phyloP scores from a whole-genome alignment of 2,113 vertebrate species.

The Parus major region DNA sequence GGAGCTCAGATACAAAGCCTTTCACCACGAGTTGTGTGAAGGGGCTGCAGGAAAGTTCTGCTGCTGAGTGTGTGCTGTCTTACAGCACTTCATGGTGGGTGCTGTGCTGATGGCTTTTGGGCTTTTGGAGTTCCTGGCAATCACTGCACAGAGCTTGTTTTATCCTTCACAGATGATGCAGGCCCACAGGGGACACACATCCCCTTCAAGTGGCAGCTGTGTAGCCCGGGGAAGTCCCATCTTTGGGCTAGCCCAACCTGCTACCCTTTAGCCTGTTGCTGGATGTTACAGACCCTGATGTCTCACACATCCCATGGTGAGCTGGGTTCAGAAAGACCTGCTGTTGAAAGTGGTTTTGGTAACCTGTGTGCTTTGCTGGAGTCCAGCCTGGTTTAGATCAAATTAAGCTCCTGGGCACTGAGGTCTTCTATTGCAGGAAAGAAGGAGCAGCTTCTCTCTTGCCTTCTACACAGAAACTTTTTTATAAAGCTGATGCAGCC shows the following conservation, averaged over 20 bases:
- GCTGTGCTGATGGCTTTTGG: neutral
- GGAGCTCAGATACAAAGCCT: neutral
- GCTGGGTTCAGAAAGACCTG: neutral
- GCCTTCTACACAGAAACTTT: neutral
- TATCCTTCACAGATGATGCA: rapidly evolving
- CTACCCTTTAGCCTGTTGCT: neutral
- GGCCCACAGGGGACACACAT: neutral
- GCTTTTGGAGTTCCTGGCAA: neutral
- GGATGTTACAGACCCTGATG: neutral
- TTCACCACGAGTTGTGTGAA: neutral
- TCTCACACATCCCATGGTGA: neutral
- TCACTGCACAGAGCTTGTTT: neutral
- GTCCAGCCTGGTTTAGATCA: neutral
- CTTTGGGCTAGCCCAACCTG: neutral
- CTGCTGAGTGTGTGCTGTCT: neutral
- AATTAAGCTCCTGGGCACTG: neutral
- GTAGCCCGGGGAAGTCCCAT: rapidly evolving
- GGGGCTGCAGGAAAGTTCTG: neutral
- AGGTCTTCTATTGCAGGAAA: neutral
- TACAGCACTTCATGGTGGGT: neutral
- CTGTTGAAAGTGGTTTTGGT: neutral
- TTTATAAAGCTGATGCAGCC: neutral
- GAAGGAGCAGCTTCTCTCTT: neutral
- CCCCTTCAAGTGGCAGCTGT: neutral
- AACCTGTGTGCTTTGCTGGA: neutral